Evolutionary conservation across 2,888 invertebrate species (phyloP), one percentile per base, ranked within the genome.

Genomic region (Rhodophaea formosa): DNA sequence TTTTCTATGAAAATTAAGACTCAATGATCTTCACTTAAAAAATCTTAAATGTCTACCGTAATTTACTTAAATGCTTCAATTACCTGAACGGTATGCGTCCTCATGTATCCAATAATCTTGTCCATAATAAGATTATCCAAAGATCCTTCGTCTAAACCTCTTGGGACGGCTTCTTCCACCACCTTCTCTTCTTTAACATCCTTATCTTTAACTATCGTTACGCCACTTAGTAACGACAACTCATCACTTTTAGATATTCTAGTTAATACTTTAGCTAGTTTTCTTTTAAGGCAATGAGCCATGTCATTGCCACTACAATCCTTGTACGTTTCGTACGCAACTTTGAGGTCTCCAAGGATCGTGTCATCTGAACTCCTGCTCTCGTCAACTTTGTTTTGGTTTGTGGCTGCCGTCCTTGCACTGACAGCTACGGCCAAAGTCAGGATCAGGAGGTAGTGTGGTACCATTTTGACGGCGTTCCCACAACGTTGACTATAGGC

Each of bases 11-110:
- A n/a, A n/a, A n/a, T n/a, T n/a, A n/a, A n/a, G n/a, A n/a, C n/a
- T n/a, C n/a, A n/a, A n/a, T n/a, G n/a, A n/a, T n/a, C n/a, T n/a
- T n/a, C n/a, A n/a, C n/a, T n/a, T n/a, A n/a, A n/a, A n/a, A n/a
- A 23, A 23, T 3, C 23, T 5, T 3, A 23, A 23, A 2, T 23
- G 23, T 23, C n/a, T 12, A 39, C 39, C 5, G 2, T 39, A 12
- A 39, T 12, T 39, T 12, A 39, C n/a, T 39, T 39, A n/a, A 39
- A 39, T 12, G 43, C 35, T 29, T 39, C 16, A n/a, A 53, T 79
- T 89, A 95, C 95, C 93, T 96, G 96, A 71, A 97, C 84, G 56
- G 96, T 96, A 85, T 96, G 96, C 70, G 94, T 93, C 83, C 94
- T 94, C 84, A 97, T 92, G 86, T 96, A 96, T 73, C 92, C 93